Evolutionary conservation across 2,113 vertebrate genomes (phyloP), one percentile per base, ranked within the genome.

Genomic region (Brevimyrus niger): DNA sequence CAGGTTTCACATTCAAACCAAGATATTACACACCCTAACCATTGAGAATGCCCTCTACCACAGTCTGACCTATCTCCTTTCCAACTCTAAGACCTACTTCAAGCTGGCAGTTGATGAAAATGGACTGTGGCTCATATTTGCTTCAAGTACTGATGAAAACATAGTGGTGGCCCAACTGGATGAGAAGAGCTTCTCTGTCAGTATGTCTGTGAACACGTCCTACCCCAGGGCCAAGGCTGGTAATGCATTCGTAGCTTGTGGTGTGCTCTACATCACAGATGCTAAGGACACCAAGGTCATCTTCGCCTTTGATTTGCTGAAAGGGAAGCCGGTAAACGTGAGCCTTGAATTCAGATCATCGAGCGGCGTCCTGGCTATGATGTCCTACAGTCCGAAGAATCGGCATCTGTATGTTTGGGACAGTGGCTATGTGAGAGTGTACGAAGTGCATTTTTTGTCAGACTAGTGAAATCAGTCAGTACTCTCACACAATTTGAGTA

Each of bases 51-150:
- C 97, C 89, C 94, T 96, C n/a, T 95, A 97, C 93, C 93, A 95
- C 0, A 94, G 96, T 61, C 94, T 96, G 82, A 96, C 94, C 88
- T 99, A 98, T 92, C 97, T 98, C 84, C 98, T 98, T 86, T 91
- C 91, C 4, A 97, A 97, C 91, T 97, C 97, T 35, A 99, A 98
- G 95, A 98, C 98, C 0, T 99, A 99, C 90, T 99, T 98, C 94
- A 98, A 97, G 42, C 48, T 98, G 42, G 96, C 97, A 3, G 96
- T 95, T 86, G 98, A 98, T 90, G 97, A 98, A 92, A 96, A 96
- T 46, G 97, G 96, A 0, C 93, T 98, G 23, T 99, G 98, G 98
- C 93, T 98, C 21, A 97, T 99, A 85, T 98, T 97, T 38, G 97
- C 96, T 11, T 96, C 97, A 0, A 94, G 93, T 31, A 73, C 69